These are phyloP conservation scores for Microcebus ravelobensis DNA, from an alignment of 2,113 vertebrate species.

Conservation along the genomic window DNA sequence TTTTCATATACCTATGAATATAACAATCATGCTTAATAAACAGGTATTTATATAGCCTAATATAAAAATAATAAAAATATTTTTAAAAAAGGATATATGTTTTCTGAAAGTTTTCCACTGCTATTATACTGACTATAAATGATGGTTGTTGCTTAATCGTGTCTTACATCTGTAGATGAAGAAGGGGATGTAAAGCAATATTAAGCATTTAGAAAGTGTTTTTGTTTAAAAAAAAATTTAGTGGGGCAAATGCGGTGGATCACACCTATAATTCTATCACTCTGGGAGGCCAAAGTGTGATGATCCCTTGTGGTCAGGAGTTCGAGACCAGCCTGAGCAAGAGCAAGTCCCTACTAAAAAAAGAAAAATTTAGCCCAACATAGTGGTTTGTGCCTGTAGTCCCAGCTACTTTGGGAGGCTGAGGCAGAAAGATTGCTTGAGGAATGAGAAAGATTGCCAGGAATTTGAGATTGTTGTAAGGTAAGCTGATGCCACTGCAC, in stretches of 20 bases:
- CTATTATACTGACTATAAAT: background rate
- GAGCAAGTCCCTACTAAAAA: too few relatives aligned
- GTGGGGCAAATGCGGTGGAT: background rate
- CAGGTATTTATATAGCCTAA: background rate
- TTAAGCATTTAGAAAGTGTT: background rate
- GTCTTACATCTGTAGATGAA: background rate
- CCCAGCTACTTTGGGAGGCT: too few relatives aligned
- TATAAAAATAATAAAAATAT: background rate
- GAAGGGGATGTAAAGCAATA: background rate
- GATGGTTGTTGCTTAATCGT: background rate
- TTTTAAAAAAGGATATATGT: background rate
- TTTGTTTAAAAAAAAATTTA: background rate
- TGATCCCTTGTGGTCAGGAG: too few relatives aligned
- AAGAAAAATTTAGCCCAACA: too few relatives aligned
- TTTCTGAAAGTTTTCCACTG: background rate
- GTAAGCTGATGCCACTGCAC: too few relatives aligned
- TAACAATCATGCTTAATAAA: background rate
- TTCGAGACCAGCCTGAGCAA: too few relatives aligned
- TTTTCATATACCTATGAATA: background rate
- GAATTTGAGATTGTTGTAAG: too few relatives aligned
- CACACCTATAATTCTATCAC: too few relatives aligned
- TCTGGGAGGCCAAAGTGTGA: too few relatives aligned
- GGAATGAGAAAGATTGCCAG: too few relatives aligned
- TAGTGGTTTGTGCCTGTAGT: too few relatives aligned
- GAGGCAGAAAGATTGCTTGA: too few relatives aligned